Conservation (phyloP, 2,888 invertebrate genomes). For the Oxycera nigricornis region DNA sequence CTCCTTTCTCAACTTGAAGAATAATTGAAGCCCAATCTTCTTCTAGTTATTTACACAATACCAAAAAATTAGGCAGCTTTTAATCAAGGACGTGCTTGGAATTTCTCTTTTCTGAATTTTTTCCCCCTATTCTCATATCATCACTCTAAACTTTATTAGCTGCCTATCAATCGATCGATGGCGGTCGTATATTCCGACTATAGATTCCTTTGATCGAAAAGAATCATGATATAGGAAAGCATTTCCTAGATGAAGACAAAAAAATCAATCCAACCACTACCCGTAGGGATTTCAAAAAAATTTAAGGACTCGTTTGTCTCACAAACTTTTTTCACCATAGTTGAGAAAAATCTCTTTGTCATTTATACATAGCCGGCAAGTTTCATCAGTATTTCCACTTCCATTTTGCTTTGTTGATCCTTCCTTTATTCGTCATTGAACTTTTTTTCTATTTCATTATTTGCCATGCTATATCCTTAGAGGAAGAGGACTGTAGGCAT, state of each 20-base stretch:
- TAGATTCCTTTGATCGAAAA: no score
- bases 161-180: neutral
- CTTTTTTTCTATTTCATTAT: neutral
- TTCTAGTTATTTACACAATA: no score
- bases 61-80: neutral
- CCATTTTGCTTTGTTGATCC: neutral
- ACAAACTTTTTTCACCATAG: neutral
- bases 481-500: neutral
- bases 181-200: no score
- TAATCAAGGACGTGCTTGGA: neutral
- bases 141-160: neutral
- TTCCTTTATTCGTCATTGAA: no score
- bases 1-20: no score
- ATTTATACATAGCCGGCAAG: neutral
- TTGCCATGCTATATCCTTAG: neutral
- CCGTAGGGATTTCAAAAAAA: neutral
- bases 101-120: neutral
- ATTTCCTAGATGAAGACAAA: neutral
- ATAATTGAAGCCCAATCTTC: no score
- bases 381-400: neutral
- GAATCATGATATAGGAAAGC: neutral
- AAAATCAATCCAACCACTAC: neutral
- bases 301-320: neutral
- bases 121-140: neutral
- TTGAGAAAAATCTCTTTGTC: neutral